phyloP scores from a whole-genome alignment of 2,797 vertebrate genomes.

The Argya squamiceps region DNA sequence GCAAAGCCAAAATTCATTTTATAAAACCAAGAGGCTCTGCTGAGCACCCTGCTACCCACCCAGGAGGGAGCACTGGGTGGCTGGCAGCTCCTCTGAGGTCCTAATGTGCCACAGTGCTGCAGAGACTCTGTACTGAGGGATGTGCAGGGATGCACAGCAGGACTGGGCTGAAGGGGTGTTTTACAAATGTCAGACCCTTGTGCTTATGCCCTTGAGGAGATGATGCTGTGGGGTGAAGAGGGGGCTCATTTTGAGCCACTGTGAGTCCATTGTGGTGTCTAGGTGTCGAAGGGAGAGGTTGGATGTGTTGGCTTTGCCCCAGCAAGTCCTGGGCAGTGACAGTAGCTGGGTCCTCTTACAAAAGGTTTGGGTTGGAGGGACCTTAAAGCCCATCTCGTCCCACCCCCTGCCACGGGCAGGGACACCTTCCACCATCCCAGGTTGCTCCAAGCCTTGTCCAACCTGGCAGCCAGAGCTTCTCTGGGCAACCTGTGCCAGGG shows the following conservation, averaged over 20 bases:
- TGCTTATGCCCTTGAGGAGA: accelerated
- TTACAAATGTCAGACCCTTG: neutral
- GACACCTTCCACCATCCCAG: neutral
- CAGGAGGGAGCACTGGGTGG: neutral
- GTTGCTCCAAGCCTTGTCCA: neutral
- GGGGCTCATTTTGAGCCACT: accelerated
- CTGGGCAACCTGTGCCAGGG: neutral
- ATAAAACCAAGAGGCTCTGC: neutral
- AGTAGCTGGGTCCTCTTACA: neutral
- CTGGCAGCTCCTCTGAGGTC: accelerated
- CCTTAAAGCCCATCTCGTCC: neutral
- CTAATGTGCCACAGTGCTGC: accelerated
- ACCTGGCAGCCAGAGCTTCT: accelerated
- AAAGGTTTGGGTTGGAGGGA: neutral
- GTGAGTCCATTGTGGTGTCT: accelerated
- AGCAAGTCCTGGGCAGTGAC: accelerated
- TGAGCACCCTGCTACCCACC: accelerated
- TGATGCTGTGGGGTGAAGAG: neutral
- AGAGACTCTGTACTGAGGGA: accelerated
- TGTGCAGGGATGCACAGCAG: accelerated
- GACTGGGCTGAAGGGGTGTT: no score
- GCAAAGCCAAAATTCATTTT: neutral
- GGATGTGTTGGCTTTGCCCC: neutral
- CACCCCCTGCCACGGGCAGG: neutral
- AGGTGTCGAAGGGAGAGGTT: accelerated